Evolutionary conservation across 2,113 vertebrate species (phyloP).

Genomic region (Phalacrocorax pelagicus): DNA sequence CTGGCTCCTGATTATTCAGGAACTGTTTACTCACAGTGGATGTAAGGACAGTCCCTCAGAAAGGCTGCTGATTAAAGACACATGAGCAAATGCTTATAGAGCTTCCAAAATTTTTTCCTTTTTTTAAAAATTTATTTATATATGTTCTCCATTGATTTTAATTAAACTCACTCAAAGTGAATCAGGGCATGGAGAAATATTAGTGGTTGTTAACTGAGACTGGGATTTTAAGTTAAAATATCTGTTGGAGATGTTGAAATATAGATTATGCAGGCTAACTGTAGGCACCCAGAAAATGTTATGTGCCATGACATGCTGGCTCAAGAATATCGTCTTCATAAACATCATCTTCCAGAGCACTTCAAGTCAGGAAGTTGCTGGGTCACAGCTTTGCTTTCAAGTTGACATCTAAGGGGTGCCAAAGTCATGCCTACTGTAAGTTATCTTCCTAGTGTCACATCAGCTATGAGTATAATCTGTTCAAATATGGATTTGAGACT

Average conservation of each 20-base stretch:
- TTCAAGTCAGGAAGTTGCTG: neutral
- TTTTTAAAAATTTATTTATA: neutral
- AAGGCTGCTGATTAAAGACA: neutral
- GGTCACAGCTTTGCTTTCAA: neutral
- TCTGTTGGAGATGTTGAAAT: neutral
- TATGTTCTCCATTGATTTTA: neutral
- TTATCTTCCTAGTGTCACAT: neutral
- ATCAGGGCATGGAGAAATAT: neutral
- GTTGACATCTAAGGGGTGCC: neutral
- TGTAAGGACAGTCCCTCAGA: neutral
- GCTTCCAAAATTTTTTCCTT: neutral
- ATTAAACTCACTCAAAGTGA: neutral
- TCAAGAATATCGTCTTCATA: neutral
- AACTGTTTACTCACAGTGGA: neutral
- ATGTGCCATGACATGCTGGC: accelerated
- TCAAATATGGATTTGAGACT: neutral
- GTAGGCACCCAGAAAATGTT: neutral
- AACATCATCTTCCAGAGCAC: neutral
- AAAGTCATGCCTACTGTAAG: neutral
- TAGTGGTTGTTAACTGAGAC: neutral
- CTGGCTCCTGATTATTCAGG: neutral
- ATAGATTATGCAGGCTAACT: neutral
- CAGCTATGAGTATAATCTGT: neutral
- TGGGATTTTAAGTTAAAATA: neutral
- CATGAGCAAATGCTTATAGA: neutral